Percentiles rank a stretch among this genome's conserved stretches.
These are phyloP conservation scores for Oreohelix idahoensis DNA, from an alignment of 1,140 invertebrate genomes.

Conservation along the genomic window DNA sequence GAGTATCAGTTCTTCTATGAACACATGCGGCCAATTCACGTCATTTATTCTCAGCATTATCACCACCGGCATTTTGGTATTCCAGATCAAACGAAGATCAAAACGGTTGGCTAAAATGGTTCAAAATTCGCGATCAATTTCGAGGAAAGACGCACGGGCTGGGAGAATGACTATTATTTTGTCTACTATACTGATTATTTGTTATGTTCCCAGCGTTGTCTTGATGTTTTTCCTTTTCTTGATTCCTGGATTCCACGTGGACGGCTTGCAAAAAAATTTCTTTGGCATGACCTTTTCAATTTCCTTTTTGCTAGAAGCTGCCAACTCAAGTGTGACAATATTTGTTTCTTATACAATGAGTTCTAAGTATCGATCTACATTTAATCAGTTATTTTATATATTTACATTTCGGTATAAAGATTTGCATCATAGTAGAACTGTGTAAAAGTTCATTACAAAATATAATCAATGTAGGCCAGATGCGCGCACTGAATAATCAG, in stretches of 20 bases:
- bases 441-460: too few species aligned
- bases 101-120: background rate
- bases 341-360: constrained; percentile 8
- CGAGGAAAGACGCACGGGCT: background rate
- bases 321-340: background rate
- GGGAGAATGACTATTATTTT: background rate
- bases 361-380: background rate
- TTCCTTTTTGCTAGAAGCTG: background rate
- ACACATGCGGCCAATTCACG: background rate
- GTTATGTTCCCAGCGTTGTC: background rate
- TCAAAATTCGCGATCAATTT: background rate
- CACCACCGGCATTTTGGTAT: background rate
- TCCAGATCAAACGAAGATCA: background rate
- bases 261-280: background rate
- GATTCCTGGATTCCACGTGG: background rate
- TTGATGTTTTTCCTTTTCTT: background rate
- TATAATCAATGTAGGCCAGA: too few species aligned
- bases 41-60: too few species aligned
- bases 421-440: too few species aligned
- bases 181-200: background rate
- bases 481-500: too few species aligned
- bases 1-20: background rate
- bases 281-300: background rate
- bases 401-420: too few species aligned
- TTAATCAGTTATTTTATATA: background rate